Evolutionary conservation across 2,888 invertebrate species (phyloP).

Genomic region (Imbricaverruca yamaguchii): DNA sequence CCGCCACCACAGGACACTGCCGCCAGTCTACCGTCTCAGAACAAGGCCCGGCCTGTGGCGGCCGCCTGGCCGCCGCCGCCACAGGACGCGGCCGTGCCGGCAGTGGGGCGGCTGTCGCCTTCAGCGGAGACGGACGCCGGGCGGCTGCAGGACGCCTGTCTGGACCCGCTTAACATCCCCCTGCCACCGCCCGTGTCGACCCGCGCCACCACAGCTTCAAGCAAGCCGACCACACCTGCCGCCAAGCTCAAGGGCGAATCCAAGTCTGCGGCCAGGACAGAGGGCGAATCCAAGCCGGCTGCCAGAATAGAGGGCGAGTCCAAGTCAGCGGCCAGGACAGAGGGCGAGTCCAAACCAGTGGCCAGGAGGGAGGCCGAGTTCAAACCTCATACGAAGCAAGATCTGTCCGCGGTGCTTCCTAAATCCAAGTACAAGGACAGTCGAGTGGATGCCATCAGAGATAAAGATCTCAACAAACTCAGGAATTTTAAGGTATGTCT

Average conservation of each 20-base stretch:
- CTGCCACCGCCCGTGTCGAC: not conserved
- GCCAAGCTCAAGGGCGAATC: not conserved
- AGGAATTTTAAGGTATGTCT: not conserved
- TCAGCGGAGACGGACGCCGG: too few species aligned
- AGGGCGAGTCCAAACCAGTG: not conserved
- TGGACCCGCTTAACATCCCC: not conserved
- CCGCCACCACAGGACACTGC: too few species aligned
- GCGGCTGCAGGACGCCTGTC: too few species aligned
- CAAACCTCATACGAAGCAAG: too few species aligned
- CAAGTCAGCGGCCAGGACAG: not conserved
- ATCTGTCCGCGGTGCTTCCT: not conserved
- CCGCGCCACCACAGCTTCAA: not conserved
- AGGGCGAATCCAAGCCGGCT: not conserved
- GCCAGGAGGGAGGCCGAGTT: too few species aligned
- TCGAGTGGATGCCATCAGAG: conserved; percentile 3
- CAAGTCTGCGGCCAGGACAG: not conserved
- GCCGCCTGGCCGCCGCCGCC: too few species aligned
- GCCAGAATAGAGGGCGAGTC: too few species aligned
- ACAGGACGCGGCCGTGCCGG: not conserved
- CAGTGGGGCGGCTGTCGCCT: too few species aligned
- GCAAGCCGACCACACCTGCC: not conserved
- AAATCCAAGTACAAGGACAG: not conserved
- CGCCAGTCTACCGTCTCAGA: too few species aligned
- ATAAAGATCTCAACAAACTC: conserved; percentile 16
- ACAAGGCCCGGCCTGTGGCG: too few species aligned